Percentiles rank a stretch among this genome's conserved stretches.
Conservation (phyloP, 2,113 vertebrate species). For the Sceloporus undulatus region DNA sequence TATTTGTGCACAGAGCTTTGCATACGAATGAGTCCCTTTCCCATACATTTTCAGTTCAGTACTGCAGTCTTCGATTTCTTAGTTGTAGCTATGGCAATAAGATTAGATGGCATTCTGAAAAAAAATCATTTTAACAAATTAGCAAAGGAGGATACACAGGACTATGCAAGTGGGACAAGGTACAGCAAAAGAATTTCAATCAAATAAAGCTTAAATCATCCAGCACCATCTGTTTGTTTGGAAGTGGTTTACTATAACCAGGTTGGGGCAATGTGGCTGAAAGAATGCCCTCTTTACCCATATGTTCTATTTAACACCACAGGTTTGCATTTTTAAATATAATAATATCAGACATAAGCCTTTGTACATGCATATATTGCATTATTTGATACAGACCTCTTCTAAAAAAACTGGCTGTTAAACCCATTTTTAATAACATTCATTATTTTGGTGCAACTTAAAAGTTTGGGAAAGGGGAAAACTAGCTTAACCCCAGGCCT, state of each 20-base stretch:
- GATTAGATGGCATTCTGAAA: conserved; percentile 77
- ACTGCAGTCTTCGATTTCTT: conserved; percentile 73
- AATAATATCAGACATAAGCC: conserved; percentile 18
- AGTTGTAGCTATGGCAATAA: conserved; percentile 83
- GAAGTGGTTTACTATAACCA: conserved; percentile 56
- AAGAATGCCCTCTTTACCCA: conserved; percentile 31
- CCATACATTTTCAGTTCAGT: conserved; percentile 75
- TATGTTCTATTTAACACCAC: conserved; percentile 3
- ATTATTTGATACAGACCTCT: conserved; percentile 74
- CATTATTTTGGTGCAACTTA: conserved; percentile 75
- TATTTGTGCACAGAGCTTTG: conserved; percentile 70
- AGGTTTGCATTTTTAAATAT: conserved; percentile 51
- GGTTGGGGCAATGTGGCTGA: conserved; percentile 36
- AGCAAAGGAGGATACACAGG: conserved; percentile 61
- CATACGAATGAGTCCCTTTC: conserved; percentile 74
- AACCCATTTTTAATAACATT: conserved; percentile 77
- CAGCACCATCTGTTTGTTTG: conserved; percentile 58
- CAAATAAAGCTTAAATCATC: conserved; percentile 52
- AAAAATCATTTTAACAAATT: conserved; percentile 74
- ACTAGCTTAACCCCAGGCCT: conserved; percentile 67
- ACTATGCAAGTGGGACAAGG: conserved; percentile 45
- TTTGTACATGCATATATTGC: conserved; percentile 47
- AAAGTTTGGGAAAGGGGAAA: conserved; percentile 59
- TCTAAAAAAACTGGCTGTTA: conserved; percentile 69
- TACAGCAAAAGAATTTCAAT: conserved; percentile 64